These are phyloP conservation scores for Rhingia campestris DNA, from an alignment of 2,888 invertebrate genomes.

Conservation along the genomic window DNA sequence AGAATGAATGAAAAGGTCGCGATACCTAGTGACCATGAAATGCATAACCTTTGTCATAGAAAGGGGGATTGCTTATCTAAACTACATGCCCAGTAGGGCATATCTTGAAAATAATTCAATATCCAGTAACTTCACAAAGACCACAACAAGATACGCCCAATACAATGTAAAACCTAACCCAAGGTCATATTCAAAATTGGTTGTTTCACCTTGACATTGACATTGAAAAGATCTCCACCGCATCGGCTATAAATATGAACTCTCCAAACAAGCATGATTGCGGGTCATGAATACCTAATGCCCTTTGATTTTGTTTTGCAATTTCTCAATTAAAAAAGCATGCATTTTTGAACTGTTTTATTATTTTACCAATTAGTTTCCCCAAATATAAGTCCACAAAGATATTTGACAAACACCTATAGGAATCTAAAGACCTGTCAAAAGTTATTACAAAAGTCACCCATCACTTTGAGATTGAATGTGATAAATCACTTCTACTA, in stretches of 20 bases:
- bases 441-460: too few relatives aligned
- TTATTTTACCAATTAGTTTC: too few relatives aligned
- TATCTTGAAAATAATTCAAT: neutral
- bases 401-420: too few relatives aligned
- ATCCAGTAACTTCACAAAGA: too few relatives aligned
- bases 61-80: neutral
- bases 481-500: too few relatives aligned
- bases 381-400: too few relatives aligned
- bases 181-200: neutral
- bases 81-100: neutral
- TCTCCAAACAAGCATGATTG: conserved; percentile 3
- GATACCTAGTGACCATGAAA: neutral
- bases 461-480: too few relatives aligned
- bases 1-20: too few relatives aligned
- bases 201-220: conserved; percentile 14
- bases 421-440: too few relatives aligned
- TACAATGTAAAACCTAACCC: neutral
- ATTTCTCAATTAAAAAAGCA: too few relatives aligned
- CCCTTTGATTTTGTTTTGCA: too few relatives aligned
- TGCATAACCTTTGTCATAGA: conserved; percentile 14
- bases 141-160: neutral
- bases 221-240: neutral
- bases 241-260: neutral
- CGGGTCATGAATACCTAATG: neutral
- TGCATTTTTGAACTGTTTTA: too few relatives aligned